These are phyloP conservation scores for Myathropa florea DNA, from an alignment of 2,888 invertebrate species.

Conservation along the genomic window DNA sequence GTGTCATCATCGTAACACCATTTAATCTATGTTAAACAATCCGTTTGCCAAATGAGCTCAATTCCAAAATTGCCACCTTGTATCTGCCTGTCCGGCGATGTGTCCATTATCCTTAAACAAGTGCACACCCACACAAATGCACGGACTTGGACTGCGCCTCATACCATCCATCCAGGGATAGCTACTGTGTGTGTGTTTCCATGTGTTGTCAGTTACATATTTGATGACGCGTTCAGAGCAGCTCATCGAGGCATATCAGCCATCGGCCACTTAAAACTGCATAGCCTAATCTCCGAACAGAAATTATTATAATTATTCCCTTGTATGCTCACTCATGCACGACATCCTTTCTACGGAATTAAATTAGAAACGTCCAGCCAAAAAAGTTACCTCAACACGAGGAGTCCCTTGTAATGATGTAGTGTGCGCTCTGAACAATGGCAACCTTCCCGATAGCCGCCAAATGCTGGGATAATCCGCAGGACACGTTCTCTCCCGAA, in stretches of 20 bases:
- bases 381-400: slow-evolving; percentile 49
- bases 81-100: neutral
- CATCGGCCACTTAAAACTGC: slow-evolving; percentile 69
- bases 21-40: slow-evolving; percentile 64
- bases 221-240: slow-evolving; percentile 48
- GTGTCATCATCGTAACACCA: slow-evolving; percentile 55
- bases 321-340: slow-evolving; percentile 68
- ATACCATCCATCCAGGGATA: slow-evolving; percentile 5
- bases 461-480: slow-evolving; percentile 62
- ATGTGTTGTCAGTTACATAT: slow-evolving; percentile 43
- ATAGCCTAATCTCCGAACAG: slow-evolving; percentile 66
- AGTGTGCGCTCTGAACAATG: slow-evolving; percentile 26
- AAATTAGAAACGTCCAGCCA: slow-evolving; percentile 64
- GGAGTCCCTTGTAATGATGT: neutral
- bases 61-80: slow-evolving; percentile 60
- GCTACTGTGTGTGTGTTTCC: neutral
- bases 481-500: slow-evolving; percentile 41
- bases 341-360: slow-evolving; percentile 68
- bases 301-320: slow-evolving; percentile 70
- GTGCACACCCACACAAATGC: neutral
- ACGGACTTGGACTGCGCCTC: neutral
- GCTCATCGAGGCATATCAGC: slow-evolving; percentile 64
- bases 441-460: slow-evolving; percentile 56
- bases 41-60: slow-evolving; percentile 68
- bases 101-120: slow-evolving; percentile 35